These are phyloP conservation scores for Macquaria ambigua DNA, from an alignment of 2,113 vertebrate genomes.

Conservation along the genomic window DNA sequence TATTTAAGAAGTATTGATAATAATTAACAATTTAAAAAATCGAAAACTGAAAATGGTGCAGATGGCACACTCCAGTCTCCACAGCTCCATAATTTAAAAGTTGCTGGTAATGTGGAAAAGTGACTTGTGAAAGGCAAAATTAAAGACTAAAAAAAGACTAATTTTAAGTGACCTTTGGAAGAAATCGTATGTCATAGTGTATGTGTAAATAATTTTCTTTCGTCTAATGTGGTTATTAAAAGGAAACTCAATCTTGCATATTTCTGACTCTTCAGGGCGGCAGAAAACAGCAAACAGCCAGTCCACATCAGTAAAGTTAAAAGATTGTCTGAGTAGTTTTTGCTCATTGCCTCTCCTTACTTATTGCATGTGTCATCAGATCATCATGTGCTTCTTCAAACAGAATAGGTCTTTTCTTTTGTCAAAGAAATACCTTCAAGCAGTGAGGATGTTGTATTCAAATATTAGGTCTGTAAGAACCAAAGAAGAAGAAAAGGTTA, in stretches of 20 bases:
- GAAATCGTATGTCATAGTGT: neutral
- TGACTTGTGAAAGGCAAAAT: neutral
- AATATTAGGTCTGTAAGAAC: neutral
- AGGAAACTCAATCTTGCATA: neutral
- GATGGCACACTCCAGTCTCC: neutral
- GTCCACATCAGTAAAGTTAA: neutral
- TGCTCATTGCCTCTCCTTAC: neutral
- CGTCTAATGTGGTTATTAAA: neutral
- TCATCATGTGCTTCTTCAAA: constrained; percentile 9
- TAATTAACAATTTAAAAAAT: neutral
- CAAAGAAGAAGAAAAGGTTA: no score
- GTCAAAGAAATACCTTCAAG: neutral
- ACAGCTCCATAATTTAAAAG: neutral
- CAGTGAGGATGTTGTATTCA: neutral
- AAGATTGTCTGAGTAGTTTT: neutral
- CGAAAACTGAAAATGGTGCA: neutral
- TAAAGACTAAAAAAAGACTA: neutral
- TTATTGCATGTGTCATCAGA: neutral
- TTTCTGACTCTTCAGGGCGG: neutral
- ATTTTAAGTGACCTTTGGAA: neutral
- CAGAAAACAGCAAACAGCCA: no score
- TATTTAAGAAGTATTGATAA: neutral
- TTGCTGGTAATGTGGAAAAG: neutral
- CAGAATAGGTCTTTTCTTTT: neutral
- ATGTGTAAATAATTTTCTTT: neutral